phyloP scores from a whole-genome alignment of 1,140 invertebrate species.

The Caenorhabditis latens region DNA sequence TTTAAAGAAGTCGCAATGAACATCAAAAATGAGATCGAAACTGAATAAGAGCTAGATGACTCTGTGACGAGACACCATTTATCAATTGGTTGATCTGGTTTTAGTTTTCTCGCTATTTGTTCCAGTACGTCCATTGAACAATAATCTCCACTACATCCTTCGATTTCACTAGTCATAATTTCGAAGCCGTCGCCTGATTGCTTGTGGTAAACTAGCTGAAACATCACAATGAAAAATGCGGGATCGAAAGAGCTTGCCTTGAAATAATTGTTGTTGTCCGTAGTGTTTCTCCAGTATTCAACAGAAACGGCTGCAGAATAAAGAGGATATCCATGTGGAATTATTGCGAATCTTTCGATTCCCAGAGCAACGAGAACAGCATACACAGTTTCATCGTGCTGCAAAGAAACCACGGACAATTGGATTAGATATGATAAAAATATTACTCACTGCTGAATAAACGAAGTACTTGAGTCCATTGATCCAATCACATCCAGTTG shows the following conservation, averaged over 20 bases:
- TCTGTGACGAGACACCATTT: constrained; percentile 25
- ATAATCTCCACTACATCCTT: constrained; percentile 30
- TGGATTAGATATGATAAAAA: neutral
- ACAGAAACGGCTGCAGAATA: constrained; percentile 52
- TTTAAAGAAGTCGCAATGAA: neutral
- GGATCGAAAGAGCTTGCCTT: neutral
- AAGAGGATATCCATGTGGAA: constrained; percentile 46
- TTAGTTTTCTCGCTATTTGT: neutral
- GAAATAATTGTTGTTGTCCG: constrained; percentile 45
- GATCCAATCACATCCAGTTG: constrained; percentile 57
- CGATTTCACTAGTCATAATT: constrained; percentile 36
- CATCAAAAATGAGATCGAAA: constrained; percentile 14
- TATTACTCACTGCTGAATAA: constrained; percentile 55
- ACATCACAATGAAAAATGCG: neutral
- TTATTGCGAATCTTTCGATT: constrained; percentile 28
- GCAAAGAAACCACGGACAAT: neutral
- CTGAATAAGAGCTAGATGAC: neutral
- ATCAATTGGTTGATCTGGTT: constrained; percentile 47
- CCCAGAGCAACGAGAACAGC: constrained; percentile 38
- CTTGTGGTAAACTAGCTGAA: constrained; percentile 52
- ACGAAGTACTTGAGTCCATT: constrained; percentile 58
- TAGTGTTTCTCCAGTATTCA: constrained; percentile 45
- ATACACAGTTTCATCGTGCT: constrained; percentile 56
- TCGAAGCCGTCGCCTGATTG: constrained; percentile 7
- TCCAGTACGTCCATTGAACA: constrained; percentile 46